Base-by-base conservation (phyloP, 1,140 invertebrate genomes). In the Heliconius himera region DNA sequence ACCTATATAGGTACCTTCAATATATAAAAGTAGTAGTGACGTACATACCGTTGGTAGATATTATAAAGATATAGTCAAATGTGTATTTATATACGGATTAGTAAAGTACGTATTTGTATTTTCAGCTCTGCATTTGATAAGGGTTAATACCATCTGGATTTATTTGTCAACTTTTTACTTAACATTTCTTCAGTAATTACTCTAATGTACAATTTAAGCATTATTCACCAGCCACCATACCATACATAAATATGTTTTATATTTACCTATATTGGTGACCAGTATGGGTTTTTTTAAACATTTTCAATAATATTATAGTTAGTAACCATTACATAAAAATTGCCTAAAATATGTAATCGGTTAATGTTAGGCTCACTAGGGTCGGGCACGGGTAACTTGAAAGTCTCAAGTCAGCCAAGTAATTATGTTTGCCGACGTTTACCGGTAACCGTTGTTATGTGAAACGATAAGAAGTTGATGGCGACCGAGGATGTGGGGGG, bases 381-480 rank as follows among this genome's bases (percentile, higher is more conserved):
- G 29, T 1, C 60, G 0, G 26, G 60, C 4, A 66, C 60, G 13
- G 22, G 3, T 26, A 26, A 76, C 51, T 22, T 60, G 79, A 75
- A 78, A 83, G 77, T 70, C 79, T 75, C 26, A 66, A 66, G 60
- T 66, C 13, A 70, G 74, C 71, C 73, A 75, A 81, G 77, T 85
- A 87, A 84, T 83, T 85, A 83, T 78, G 81, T 83, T 82, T 79
- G 72, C 78, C 76, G 74, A 77, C 66, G 76, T 82, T 85, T 83
- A 82, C 78, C 71, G 81, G 81, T 76, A 84, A 78, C 79, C 78
- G 77, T 88, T 84, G 84, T 89, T 89, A 89, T 84, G 82, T 92
- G 83, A 84, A 87, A 83, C 85, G 91, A 91, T 90, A 92, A 93
- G 91, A 90, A 91, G 87, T 91, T 89, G 88, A 91, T 87, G 89